A percentile compares a stretch with the other conserved stretches of the same genome.
These are phyloP conservation scores for Planococcus citri DNA, from an alignment of 1,140 invertebrate species.

Conservation along the genomic window DNA sequence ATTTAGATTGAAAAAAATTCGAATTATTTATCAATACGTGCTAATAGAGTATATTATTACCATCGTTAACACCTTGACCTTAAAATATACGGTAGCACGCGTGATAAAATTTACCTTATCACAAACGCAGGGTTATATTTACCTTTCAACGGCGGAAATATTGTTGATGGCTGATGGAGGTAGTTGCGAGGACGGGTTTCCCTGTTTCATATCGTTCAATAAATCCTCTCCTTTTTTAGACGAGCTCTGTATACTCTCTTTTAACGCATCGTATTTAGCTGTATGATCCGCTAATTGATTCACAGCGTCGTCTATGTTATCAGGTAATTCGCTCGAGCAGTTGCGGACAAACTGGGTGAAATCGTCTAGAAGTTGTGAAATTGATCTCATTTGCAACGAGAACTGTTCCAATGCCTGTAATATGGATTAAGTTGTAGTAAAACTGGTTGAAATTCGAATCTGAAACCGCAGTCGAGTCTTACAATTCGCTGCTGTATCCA, in stretches of 20 bases:
- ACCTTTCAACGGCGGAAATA: constrained; percentile 85
- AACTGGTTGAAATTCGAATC: neutral
- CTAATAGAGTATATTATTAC: no score
- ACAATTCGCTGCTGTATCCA: constrained; percentile 96
- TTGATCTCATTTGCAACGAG: constrained; percentile 74
- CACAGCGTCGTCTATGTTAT: constrained; percentile 16
- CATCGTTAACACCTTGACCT: neutral
- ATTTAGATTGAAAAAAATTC: no score
- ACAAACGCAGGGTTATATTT: no score
- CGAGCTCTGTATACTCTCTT: constrained; percentile 67
- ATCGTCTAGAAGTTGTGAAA: constrained; percentile 66
- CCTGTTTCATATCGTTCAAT: constrained; percentile 46
- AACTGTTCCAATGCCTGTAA: constrained; percentile 83
- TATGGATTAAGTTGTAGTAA: neutral
- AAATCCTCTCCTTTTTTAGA: constrained; percentile 72
- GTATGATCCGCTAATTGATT: constrained; percentile 19
- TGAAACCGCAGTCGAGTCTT: constrained; percentile 33
- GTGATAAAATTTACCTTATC: neutral
- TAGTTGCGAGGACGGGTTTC: constrained; percentile 11
- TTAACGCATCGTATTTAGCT: constrained; percentile 49
- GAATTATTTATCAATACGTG: no score
- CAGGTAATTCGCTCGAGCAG: constrained; percentile 25
- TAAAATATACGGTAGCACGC: neutral
- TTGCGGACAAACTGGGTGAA: constrained; percentile 68
- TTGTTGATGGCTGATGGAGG: constrained; percentile 56